Base-by-base conservation (phyloP, 2,113 vertebrate species). In the Myrmophylax atrothorax region DNA sequence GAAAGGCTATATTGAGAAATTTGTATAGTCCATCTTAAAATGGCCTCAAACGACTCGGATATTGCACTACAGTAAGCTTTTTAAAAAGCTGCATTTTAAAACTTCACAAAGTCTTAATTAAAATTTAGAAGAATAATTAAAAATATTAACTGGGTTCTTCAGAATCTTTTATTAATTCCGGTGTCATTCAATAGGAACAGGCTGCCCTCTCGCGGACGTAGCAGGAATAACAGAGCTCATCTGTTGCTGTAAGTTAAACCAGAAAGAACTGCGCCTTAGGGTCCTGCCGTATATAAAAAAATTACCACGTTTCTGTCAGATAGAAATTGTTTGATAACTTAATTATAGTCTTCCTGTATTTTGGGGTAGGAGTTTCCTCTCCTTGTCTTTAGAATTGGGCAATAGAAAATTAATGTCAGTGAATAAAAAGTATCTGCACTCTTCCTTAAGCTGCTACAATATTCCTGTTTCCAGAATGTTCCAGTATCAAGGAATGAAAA, bases 201-300 rank as follows among this genome's bases (percentile, higher is more conserved):
- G 81, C 22, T 84, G 75, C 92, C 94, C 96, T 93, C 96, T 95
- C 7, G 63, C 6, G 94, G 93, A 47, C 55, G 4, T 0, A 47
- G 38, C 44, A 44, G 89, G 63, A 73, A 76, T 40, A 90, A 64
- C 46, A 31, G 47, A 40, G 5, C 16, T 3, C 18, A 10, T 19
- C 35, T 13, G 7, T 9, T 24, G 19, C 70, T 28, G 4, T 0
- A 3, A 9, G 12, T 4, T 5, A 31, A 37, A 60, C 18, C 1
- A 44, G 35, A 82, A 37, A 44, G 35, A 82, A 37, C 18, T 15
- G 37, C 15, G 12, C 10, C 24, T 25, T 3, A 22, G 9, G 11
- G 52, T 37, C 7, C 47, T 26, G 35, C 53, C 60, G 42, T 47
- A 14, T 12, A 33, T 40, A 40, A 59, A 73, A 62, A 72, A 79